These are phyloP conservation scores for Campoplex nolae DNA, from an alignment of 2,888 invertebrate species.

Conservation along the genomic window DNA sequence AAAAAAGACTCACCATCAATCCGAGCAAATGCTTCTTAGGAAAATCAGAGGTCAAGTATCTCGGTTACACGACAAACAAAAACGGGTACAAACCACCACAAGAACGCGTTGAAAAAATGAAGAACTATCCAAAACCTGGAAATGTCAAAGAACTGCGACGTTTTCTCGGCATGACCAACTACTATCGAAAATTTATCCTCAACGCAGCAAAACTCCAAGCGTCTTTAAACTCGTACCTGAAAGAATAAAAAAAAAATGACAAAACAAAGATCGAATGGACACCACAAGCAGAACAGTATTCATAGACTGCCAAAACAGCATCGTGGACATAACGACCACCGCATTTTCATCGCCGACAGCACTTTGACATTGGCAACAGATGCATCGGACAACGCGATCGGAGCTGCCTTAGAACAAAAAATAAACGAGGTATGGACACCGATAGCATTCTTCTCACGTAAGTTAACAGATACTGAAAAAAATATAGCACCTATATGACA, in stretches of 20 bases:
- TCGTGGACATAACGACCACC: constrained; percentile 9
- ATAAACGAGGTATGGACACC: background rate
- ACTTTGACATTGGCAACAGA: constrained; percentile 19
- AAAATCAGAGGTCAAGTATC: background rate
- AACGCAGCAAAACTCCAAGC: background rate
- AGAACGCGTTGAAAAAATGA: background rate
- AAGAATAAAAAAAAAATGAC: background rate
- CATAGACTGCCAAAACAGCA: constrained; percentile 13
- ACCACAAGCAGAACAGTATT: background rate
- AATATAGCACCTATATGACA: background rate
- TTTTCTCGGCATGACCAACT: background rate
- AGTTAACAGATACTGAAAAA: background rate
- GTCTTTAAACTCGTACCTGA: background rate
- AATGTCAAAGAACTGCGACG: background rate
- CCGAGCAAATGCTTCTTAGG: constrained; percentile 6
- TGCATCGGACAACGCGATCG: constrained; percentile 21
- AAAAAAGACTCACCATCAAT: constrained; percentile 6
- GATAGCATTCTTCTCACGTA: background rate
- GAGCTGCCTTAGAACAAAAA: constrained; percentile 15
- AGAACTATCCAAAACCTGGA: background rate
- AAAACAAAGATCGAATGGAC: constrained; percentile 4
- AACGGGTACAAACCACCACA: constrained; percentile 15
- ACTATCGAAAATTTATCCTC: background rate
- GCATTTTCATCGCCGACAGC: constrained; percentile 16
- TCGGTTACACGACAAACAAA: background rate